Conservation (phyloP, 2,113 vertebrate species). For the Ploceus nigricollis region DNA sequence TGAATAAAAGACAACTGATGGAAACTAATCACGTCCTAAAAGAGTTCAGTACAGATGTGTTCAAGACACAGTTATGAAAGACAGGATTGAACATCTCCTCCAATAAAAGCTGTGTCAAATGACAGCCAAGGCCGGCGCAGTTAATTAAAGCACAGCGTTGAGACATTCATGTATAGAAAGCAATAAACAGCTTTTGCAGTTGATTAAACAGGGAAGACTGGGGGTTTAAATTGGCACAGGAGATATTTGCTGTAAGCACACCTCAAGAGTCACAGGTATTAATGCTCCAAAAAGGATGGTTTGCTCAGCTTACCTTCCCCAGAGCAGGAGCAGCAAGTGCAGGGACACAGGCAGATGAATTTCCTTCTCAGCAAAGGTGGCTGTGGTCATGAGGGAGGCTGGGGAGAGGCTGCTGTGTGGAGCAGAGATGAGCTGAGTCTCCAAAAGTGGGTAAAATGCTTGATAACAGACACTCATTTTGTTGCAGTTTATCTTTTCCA, state of each 20-base stretch:
- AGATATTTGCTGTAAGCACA: neutral
- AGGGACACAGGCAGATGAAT: neutral
- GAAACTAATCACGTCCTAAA: neutral
- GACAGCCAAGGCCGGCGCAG: neutral
- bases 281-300: neutral
- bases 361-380: rapidly evolving
- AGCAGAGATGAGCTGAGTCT: neutral
- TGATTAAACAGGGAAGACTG: constrained; percentile 15
- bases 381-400: rapidly evolving
- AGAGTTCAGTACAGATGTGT: neutral
- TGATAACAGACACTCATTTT: neutral
- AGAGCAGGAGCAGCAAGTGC: neutral
- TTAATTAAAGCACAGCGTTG: neutral
- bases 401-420: neutral
- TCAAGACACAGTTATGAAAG: constrained; percentile 23
- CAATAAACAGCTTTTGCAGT: constrained; percentile 41
- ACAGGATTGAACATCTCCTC: neutral
- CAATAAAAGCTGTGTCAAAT: neutral
- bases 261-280: neutral
- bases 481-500: neutral
- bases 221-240: neutral
- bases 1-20: neutral
- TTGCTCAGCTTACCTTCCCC: neutral
- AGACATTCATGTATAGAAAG: neutral
- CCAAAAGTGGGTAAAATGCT: rapidly evolving